Evolutionary conservation across 2,797 vertebrate species (phyloP), one percentile per base, ranked within the genome.

Genomic region (Mallotus villosus): DNA sequence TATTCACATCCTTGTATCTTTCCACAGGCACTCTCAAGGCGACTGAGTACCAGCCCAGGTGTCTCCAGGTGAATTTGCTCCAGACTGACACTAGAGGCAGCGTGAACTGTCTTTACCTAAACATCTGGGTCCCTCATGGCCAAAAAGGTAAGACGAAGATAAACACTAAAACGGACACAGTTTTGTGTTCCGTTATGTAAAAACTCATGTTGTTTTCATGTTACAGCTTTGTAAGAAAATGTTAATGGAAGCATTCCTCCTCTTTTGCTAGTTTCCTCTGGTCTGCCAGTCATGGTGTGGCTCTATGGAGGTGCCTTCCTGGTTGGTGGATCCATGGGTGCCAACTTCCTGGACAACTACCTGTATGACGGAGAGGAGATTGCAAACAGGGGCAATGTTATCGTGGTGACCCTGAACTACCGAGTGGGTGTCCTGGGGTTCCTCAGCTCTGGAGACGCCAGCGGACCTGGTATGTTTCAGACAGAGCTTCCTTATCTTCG

Each of bases 71-170:
- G 66, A 94, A 86, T 0, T 6, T 96, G 0, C 1, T 90, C 0
- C 92, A 95, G 86, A 87, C 49, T 0, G 66, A 67, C 14, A 87
- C 90, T 9, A 86, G 87, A 0, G 97, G 97, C 7, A 83, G 71
- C 0, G 93, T 97, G 71, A 96, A 99, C 84, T 99, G 97, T 84
- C 95, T 99, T 9, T 98, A 96, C 79, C 95, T 99, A 14, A 99
- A 99, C 88, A 91, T 99, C 81, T 98, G 97, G 96, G 79, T 99
- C 68, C 97, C 97, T 78, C 97, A 98, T 3, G 86, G 78, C 12
- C 72, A 2, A 11, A 79, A 9, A 81, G 67, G 95, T 90, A 86
- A 85, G 32, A 2, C 49, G 32, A 19, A 58, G 21, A 22, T 9
- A 41, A 25, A 34, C 32, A 2, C 24, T 8, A 34, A 34, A 5